Base-by-base conservation (phyloP, 2,113 vertebrate genomes). In the Uria lomvia region DNA sequence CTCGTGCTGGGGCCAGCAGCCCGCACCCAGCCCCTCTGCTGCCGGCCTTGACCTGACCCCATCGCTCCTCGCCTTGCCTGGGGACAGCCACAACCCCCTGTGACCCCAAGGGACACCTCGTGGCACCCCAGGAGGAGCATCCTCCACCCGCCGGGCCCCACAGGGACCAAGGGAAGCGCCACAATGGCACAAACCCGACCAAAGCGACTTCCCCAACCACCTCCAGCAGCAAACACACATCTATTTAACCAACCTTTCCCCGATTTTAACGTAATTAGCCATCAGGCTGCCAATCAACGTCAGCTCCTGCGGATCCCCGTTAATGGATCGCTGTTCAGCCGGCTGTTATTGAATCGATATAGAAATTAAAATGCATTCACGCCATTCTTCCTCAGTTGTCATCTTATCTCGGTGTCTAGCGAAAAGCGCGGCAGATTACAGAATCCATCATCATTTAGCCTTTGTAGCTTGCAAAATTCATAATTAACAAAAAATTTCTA, bases 401-500 rank as follows among this genome's bases (percentile, higher is more conserved):
- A 58, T 15, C 93, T 73, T 56, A n/a, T 83, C 88, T 65, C n/a
- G 0, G 84, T 2, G 49, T 29, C 70, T 14, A 45, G 75, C 40
- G 34, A 80, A 8, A 36, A 55, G 86, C 30, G 6, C 56, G 15
- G 87, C 87, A 66, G 72, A 67, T 94, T 85, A 58, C 72, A 42
- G 76, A 56, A 84, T 84, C 96, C 86, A 68, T 89, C 97, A 81
- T n/a, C 91, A 27, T 58, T 73, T 72, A 4, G 47, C 91, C 94
- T 94, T 85, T 78, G 95, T 30, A 82, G 88, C 86, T 94, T 1
- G 1, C 83, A 78, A 97, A 92, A 88, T 76, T 82, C 94, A 30
- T 89, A 92, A 97, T 97, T 96, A 97, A 96, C 96, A 42, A 74
- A 88, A 91, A 74, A 86, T n/a, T 91, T 22, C 97, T 75, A 53